Conservation (phyloP, 2,888 invertebrate species). For the Athalia circularis region DNA sequence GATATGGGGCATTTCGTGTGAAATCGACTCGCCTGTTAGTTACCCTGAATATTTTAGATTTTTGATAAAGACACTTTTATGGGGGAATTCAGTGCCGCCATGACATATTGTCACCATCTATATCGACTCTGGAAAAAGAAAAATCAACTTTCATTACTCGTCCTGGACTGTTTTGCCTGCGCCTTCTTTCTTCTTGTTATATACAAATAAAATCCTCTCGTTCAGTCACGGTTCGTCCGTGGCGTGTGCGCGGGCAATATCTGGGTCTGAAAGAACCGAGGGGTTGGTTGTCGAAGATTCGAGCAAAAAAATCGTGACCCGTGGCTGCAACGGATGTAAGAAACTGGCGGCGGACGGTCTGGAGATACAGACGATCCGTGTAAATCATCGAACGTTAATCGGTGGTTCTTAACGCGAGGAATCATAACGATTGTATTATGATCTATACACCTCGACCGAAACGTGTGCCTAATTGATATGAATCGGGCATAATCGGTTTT, state of each 20-base stretch:
- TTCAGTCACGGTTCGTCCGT: not conserved
- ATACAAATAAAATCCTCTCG: not conserved
- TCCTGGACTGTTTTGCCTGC: not conserved
- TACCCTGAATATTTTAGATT: too few relatives aligned
- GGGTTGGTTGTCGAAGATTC: constrained; percentile 11
- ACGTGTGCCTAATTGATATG: constrained; percentile 8
- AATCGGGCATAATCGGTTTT: not conserved
- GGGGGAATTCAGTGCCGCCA: too few relatives aligned
- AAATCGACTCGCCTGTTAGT: too few relatives aligned
- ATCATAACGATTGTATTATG: not conserved
- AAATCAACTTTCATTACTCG: not conserved
- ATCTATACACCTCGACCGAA: not conserved
- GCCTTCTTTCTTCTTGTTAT: not conserved
- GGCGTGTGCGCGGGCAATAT: constrained; percentile 5
- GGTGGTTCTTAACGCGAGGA: not conserved
- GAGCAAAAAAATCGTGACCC: not conserved
- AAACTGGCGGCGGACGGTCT: not conserved
- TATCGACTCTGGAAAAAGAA: constrained; percentile 25
- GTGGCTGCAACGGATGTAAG: not conserved
- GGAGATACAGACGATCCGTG: not conserved
- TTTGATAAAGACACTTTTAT: too few relatives aligned
- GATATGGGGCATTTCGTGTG: too few relatives aligned
- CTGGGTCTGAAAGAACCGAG: constrained; percentile 1
- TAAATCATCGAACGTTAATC: constrained; percentile 13
- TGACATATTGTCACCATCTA: constrained; percentile 13